phyloP scores from a whole-genome alignment of 2,888 invertebrate genomes.

The Drosophila trichaetosa region DNA sequence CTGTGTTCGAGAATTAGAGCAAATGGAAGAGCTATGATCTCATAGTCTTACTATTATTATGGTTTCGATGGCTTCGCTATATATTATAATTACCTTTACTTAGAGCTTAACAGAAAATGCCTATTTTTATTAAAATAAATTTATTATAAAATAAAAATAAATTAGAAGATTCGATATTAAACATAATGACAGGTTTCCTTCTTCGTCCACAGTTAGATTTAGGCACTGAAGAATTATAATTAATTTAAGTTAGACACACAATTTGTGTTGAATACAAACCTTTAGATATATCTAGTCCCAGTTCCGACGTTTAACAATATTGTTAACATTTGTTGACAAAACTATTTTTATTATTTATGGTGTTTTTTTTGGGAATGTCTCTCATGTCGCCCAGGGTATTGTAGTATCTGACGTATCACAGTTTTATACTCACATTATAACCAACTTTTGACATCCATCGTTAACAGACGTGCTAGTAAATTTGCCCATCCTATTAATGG shows the following conservation, averaged over 20 bases:
- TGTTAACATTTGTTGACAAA: not conserved
- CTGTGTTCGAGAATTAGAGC: not conserved
- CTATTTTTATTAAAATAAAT: too few relatives aligned
- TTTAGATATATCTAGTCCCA: not conserved
- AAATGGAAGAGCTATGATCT: not conserved
- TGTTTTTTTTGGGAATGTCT: not conserved
- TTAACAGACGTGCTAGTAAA: not conserved
- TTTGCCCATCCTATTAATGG: not conserved
- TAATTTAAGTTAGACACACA: not conserved
- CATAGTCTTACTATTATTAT: too few relatives aligned
- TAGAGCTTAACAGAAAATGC: too few relatives aligned
- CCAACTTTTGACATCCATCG: not conserved
- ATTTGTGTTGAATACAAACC: not conserved
- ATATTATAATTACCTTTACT: too few relatives aligned
- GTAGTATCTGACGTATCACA: not conserved
- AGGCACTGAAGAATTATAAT: rapidly evolving
- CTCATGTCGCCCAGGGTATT: not conserved
- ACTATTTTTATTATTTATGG: not conserved
- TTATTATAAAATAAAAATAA: too few relatives aligned
- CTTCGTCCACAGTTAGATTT: not conserved
- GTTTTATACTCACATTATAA: not conserved
- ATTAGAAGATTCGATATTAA: not conserved
- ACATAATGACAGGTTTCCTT: not conserved
- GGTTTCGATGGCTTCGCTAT: too few relatives aligned
- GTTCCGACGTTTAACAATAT: not conserved